Percentiles rank a stretch among this genome's conserved stretches.
Evolutionary conservation across 2,113 vertebrate genomes (phyloP).

Genomic region (Rhinoptilus africanus): DNA sequence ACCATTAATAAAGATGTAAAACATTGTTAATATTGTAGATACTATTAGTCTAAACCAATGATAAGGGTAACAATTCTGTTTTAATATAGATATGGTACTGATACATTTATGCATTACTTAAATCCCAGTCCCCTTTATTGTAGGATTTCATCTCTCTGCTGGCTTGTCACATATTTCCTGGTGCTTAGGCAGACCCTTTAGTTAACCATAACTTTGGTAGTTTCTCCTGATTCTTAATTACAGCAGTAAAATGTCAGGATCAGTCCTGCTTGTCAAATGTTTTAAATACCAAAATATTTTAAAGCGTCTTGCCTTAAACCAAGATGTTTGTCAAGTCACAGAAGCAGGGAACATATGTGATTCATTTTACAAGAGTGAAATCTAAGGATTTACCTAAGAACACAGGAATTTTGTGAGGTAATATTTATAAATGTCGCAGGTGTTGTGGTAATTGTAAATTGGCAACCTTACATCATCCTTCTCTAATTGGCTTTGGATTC

Average conservation of each 20-base stretch:
- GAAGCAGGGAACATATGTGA: conserved; percentile 58
- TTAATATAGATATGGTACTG: background rate
- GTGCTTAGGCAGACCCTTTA: background rate
- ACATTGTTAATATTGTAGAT: background rate
- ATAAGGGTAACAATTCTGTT: background rate
- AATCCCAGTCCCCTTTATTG: background rate
- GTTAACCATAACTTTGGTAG: background rate
- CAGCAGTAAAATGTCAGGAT: background rate
- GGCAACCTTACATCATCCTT: conserved; percentile 19
- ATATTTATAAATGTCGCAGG: conserved; percentile 54
- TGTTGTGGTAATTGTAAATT: conserved; percentile 48
- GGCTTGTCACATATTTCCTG: background rate
- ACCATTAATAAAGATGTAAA: background rate
- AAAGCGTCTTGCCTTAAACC: background rate
- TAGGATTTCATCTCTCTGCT: background rate
- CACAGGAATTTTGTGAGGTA: conserved; percentile 67
- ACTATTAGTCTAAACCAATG: background rate
- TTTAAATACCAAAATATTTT: conserved; percentile 17
- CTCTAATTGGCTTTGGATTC: conserved; percentile 49
- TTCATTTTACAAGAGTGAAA: conserved; percentile 62
- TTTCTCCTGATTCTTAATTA: conserved; percentile 16
- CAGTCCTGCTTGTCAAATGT: background rate
- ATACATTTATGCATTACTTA: background rate
- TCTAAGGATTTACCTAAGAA: conserved; percentile 63
- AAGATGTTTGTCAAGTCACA: background rate